Conservation (phyloP, 2,797 vertebrate genomes). For the Phylloscopus collybita region DNA sequence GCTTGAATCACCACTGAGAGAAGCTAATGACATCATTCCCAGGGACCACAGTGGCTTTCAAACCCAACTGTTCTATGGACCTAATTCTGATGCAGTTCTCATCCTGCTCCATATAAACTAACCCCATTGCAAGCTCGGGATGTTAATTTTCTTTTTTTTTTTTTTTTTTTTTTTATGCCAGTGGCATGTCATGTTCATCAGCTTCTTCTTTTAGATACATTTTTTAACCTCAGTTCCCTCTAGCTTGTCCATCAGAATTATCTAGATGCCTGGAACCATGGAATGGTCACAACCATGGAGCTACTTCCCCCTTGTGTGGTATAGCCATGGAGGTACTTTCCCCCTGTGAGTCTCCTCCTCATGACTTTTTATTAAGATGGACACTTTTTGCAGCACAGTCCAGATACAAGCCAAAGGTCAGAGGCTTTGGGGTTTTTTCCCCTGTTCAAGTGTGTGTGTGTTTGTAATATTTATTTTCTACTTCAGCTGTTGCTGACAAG, state of each 20-base stretch:
- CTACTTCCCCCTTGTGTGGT: background rate
- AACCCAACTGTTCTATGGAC: background rate
- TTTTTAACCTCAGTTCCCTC: background rate
- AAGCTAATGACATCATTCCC: constrained; percentile 34
- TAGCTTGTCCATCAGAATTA: background rate
- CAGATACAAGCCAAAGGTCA: background rate
- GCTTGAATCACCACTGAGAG: background rate
- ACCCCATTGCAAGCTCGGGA: background rate
- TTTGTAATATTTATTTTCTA: background rate
- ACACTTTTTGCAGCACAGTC: background rate
- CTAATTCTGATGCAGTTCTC: constrained; percentile 35
- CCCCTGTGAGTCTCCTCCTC: background rate
- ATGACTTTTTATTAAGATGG: background rate
- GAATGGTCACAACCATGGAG: background rate
- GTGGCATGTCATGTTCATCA: background rate
- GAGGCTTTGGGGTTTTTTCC: fast-evolving
- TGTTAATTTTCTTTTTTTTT: background rate
- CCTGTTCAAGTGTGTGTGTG: background rate
- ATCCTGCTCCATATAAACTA: background rate
- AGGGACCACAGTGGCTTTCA: background rate
- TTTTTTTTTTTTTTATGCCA: background rate
- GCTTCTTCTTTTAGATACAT: background rate
- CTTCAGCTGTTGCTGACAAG: background rate
- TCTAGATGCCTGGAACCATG: background rate
- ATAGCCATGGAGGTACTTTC: background rate